Conservation (phyloP, 2,113 vertebrate genomes). For the Tor tambroides region DNA sequence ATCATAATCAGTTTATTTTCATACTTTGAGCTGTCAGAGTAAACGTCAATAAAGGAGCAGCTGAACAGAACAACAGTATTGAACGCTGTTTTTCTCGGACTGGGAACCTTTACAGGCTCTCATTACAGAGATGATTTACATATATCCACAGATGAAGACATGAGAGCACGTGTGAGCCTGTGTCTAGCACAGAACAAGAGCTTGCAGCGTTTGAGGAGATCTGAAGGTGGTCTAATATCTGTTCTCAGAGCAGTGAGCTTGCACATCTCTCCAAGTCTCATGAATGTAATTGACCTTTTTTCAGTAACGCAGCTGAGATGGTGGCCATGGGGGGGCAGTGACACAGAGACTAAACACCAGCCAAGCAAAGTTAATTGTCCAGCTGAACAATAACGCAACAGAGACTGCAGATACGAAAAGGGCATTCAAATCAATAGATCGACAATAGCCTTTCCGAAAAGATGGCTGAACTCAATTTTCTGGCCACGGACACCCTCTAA, state of each 20-base stretch:
- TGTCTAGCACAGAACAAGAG: conserved; percentile 52
- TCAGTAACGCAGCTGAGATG: conserved; percentile 78
- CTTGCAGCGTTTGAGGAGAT: conserved; percentile 84
- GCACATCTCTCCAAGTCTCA: conserved; percentile 87
- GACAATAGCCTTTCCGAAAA: conserved; percentile 89
- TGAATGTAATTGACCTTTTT: conserved; percentile 99
- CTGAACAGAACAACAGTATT: conserved; percentile 40
- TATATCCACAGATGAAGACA: conserved; percentile 35
- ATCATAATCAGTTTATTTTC: neutral
- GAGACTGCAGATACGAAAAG: conserved; percentile 93
- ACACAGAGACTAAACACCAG: conserved; percentile 77
- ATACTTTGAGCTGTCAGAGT: conserved; percentile 44
- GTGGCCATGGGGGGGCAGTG: conserved; percentile 68
- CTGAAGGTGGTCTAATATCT: conserved; percentile 93
- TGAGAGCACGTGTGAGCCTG: neutral
- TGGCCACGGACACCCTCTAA: conserved; percentile 82
- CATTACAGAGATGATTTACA: conserved; percentile 21
- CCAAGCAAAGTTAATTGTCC: conserved; percentile 92
- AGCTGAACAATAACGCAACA: conserved; percentile 85
- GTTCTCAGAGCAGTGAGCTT: conserved; percentile 78
- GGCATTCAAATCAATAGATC: conserved; percentile 96
- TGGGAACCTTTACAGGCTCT: conserved; percentile 50
- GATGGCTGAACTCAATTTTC: conserved; percentile 94
- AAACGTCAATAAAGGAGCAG: conserved; percentile 55
- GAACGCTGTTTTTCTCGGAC: conserved; percentile 40